Evolutionary conservation across 2,113 vertebrate genomes (phyloP).

Genomic region (Guaruba guarouba): DNA sequence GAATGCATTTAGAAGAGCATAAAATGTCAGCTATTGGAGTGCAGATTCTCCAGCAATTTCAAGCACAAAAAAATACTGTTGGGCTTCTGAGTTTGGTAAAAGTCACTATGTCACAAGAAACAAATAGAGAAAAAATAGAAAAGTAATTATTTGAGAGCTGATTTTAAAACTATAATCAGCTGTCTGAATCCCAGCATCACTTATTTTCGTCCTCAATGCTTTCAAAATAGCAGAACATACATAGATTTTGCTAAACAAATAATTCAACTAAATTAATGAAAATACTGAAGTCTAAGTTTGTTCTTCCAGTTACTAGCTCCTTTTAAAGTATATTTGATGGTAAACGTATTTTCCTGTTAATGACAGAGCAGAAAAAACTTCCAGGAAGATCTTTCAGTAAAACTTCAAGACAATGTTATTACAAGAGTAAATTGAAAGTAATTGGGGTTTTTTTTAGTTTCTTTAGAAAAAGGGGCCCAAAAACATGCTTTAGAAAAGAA

Average conservation of each 20-base stretch:
- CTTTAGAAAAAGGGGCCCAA: background rate
- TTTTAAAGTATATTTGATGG: background rate
- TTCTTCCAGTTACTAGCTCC: background rate
- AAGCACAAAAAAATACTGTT: slow-evolving; percentile 14
- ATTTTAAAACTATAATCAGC: background rate
- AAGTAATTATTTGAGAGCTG: background rate
- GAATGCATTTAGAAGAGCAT: slow-evolving; percentile 82
- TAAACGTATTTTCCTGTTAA: background rate
- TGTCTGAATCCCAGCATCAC: background rate
- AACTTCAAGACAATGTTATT: background rate
- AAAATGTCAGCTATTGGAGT: slow-evolving; percentile 80
- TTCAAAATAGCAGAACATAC: background rate
- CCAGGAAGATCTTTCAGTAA: background rate
- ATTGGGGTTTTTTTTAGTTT: background rate
- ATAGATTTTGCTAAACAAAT: background rate
- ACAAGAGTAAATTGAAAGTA: background rate
- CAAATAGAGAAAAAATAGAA: background rate
- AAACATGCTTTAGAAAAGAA: background rate
- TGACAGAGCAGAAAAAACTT: background rate
- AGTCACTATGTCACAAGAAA: background rate
- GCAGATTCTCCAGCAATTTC: slow-evolving; percentile 65
- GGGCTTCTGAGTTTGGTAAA: slow-evolving; percentile 44
- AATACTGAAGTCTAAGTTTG: background rate
- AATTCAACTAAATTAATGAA: background rate
- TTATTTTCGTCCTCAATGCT: background rate